Conservation (phyloP, 2,888 invertebrate species). For the Luperina nickerlii region DNA sequence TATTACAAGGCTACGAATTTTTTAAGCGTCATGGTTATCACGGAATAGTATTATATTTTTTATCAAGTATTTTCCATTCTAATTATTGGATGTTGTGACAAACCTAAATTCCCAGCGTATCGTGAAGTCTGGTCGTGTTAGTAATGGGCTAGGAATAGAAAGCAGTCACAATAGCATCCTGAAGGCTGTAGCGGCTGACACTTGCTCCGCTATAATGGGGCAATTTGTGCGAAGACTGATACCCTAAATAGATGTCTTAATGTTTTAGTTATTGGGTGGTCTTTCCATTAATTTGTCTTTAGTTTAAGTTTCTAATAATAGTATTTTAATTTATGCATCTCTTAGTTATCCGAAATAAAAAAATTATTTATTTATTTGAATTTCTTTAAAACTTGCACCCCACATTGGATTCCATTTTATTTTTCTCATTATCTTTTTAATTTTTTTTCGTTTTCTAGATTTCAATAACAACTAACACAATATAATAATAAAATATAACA, state of each 20-base stretch:
- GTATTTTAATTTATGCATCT: not conserved
- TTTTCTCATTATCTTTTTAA: not conserved
- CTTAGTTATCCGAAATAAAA: not conserved
- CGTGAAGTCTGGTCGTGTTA: not conserved
- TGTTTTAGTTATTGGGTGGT: not conserved
- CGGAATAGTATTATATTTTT: not conserved
- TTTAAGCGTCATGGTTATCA: not conserved
- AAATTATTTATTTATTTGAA: not conserved
- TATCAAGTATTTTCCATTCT: not conserved
- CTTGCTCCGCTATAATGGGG: not conserved
- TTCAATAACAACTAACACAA: not conserved
- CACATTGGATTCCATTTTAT: not conserved
- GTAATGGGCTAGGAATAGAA: not conserved
- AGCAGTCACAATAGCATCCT: not conserved
- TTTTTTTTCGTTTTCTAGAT: too few species aligned
- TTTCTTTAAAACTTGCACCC: not conserved
- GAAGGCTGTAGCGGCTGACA: not conserved
- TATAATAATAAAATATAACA: too few species aligned
- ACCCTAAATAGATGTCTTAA: not conserved
- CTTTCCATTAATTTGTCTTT: not conserved
- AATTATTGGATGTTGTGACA: not conserved
- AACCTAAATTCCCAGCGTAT: not conserved
- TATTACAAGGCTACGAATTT: conserved; percentile 26
- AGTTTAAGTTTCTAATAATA: not conserved
- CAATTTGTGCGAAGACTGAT: not conserved